These are phyloP conservation scores for Diadophis punctatus DNA, from an alignment of 2,113 vertebrate species.

Conservation along the genomic window DNA sequence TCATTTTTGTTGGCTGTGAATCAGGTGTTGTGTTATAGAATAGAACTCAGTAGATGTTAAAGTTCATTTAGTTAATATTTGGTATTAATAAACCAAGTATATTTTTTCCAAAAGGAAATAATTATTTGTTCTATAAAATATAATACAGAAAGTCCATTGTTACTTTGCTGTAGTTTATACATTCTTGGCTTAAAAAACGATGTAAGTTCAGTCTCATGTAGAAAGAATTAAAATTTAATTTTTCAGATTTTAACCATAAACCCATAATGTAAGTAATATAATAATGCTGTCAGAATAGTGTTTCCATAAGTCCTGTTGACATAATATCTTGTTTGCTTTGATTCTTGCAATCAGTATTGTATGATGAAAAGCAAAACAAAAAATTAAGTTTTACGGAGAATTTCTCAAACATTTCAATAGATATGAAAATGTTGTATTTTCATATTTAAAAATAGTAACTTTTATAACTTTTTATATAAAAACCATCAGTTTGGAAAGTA, in stretches of 20 bases:
- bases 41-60: background rate
- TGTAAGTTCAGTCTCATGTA: background rate
- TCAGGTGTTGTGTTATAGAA: background rate
- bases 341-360: background rate
- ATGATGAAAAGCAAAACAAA: background rate
- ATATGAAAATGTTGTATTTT: background rate
- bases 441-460: background rate
- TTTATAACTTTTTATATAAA: background rate
- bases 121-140: background rate
- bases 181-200: background rate
- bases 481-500: background rate
- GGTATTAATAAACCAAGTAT: background rate
- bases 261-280: background rate
- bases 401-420: background rate
- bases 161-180: background rate
- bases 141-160: background rate
- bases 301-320: background rate
- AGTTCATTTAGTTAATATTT: background rate
- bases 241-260: background rate
- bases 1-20: background rate
- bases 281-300: background rate
- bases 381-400: background rate
- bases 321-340: background rate
- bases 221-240: background rate
- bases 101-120: background rate